Base-by-base conservation (phyloP, 2,888 invertebrate genomes). In the Nasonovia ribisnigri region DNA sequence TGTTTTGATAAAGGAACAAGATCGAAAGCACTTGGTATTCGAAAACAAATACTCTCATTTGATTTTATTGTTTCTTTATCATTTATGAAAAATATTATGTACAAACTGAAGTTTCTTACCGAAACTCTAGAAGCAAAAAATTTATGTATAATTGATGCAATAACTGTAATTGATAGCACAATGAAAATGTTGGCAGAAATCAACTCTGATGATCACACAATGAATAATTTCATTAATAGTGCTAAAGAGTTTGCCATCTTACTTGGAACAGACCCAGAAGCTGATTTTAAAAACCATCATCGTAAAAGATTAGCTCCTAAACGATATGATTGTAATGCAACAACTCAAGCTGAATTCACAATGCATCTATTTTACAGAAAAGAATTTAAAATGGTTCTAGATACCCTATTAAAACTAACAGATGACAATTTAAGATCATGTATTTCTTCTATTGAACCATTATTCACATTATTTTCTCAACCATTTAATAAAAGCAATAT, bases 1-100 rank as follows among this genome's bases (percentile, higher is more conserved):
- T 8, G 16, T 43, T 94, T 94, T 94, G 90, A 60, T 67, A 94
- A 46, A 92, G 26, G 0, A 46, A 93, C 57, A 36, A 89, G 84
- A 88, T 29, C 54, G 1, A 77, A 77, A 77, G 77, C 67, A 67
- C n/a, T 67, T n/a, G 67, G 67, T 67, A 26, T 67, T 29, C 67
- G 11, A 67, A 67, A 67, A 67, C 67, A 29, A 54, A 67, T 67
- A n/a, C 67, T 84, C n/a, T 84, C 10, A 20, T 84, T 84, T 84
- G 42, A 84, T 84, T 84, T 84, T 84, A 84, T 84, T 84, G 84
- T 84, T 84, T 84, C 42, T 84, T 26, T 43, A 84, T 26, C 8
- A 10, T 84, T 84, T 26, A 26, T 43, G 84, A 43, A 84, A 43
- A 84, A 84, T 43, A 84, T 84, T 42, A 84, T 43, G 43, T 84